phyloP scores from a whole-genome alignment of 1,140 invertebrate species.

The Philaenus spumarius region DNA sequence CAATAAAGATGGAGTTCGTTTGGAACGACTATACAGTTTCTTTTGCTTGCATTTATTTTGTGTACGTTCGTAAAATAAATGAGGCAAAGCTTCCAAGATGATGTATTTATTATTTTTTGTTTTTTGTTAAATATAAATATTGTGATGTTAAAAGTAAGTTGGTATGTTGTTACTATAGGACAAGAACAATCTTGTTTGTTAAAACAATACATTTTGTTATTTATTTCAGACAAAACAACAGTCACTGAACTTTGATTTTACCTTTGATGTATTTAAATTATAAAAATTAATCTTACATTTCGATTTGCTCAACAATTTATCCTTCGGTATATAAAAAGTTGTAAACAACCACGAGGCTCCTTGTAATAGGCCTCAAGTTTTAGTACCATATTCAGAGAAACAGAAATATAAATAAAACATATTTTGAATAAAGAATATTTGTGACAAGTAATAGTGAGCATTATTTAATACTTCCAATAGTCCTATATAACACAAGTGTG shows the following conservation, averaged over 20 bases:
- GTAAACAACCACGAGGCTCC: not conserved
- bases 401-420: not conserved
- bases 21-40: not conserved
- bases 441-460: not conserved
- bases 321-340: not conserved
- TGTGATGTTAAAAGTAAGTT: slow-evolving; percentile 12
- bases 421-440: slow-evolving; percentile 15
- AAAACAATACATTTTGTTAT: not conserved
- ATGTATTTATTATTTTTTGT: slow-evolving; percentile 10
- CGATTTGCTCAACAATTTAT: not conserved
- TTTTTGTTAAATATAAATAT: slow-evolving; percentile 3
- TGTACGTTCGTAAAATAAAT: slow-evolving; percentile 3
- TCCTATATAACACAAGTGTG: too few species aligned
- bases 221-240: not conserved
- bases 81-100: not conserved
- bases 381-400: slow-evolving; percentile 1
- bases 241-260: too few species aligned
- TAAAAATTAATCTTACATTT: not conserved
- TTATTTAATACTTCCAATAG: too few species aligned
- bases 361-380: too few species aligned
- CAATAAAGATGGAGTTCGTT: too few species aligned
- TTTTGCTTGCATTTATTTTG: slow-evolving; percentile 7
- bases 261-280: not conserved
- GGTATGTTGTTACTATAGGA: slow-evolving; percentile 11
- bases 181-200: not conserved